Evolutionary conservation across 2,113 vertebrate species (phyloP).

Genomic region (Hirundichthys speculiger): DNA sequence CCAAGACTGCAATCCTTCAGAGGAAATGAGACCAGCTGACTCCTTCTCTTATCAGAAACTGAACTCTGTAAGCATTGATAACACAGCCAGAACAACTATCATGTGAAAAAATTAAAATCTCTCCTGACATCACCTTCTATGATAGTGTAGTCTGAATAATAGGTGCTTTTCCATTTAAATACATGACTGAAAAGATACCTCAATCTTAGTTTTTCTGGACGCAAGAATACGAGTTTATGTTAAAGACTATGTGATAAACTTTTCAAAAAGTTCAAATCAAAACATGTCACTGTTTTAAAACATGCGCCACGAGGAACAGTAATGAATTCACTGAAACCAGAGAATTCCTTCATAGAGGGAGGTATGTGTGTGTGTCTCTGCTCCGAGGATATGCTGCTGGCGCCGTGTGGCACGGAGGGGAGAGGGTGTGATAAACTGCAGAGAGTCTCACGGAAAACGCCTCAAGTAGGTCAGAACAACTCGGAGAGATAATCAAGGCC

Average conservation of each 20-base stretch:
- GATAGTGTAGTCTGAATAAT: no score
- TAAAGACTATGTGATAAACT: no score
- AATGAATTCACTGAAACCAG: conserved; percentile 31
- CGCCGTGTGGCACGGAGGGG: conserved; percentile 22
- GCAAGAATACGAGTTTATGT: no score
- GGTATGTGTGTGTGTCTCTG: conserved; percentile 1
- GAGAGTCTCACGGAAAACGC: conserved; percentile 62
- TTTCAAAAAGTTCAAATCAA: background rate
- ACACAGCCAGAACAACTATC: background rate
- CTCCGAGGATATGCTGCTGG: conserved; percentile 13
- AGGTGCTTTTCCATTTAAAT: no score
- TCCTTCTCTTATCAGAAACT: no score
- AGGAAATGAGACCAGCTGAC: background rate
- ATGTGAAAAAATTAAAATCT: background rate
- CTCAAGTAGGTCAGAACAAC: conserved; percentile 76
- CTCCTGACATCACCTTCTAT: no score
- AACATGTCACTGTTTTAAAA: conserved; percentile 7
- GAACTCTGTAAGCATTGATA: background rate
- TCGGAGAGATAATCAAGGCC: conserved; percentile 76
- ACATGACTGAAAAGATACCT: no score
- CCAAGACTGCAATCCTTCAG: conserved; percentile 3
- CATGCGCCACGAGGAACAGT: conserved; percentile 2
- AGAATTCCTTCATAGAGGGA: conserved; percentile 2
- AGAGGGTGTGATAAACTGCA: conserved; percentile 59
- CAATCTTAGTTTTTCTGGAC: no score